Evolutionary conservation across 2,113 vertebrate genomes (phyloP).

Genomic region (Girardinichthys multiradiatus): DNA sequence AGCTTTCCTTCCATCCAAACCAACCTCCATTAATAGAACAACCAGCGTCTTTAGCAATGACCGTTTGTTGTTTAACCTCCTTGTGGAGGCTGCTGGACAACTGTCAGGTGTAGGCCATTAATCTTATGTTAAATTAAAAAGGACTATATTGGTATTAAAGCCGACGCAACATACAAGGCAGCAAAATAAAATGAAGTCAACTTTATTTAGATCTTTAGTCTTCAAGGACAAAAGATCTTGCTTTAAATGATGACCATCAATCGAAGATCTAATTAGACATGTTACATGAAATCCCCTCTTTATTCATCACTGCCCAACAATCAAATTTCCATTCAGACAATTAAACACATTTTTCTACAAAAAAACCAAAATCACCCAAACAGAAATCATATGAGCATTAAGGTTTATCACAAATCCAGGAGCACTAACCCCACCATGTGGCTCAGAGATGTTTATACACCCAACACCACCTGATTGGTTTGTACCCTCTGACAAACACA

Average conservation of each 20-base stretch:
- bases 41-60: too few relatives aligned
- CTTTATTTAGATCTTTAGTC: slow-evolving; percentile 1
- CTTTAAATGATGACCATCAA: background rate
- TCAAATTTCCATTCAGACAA: background rate
- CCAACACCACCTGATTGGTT: background rate
- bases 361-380: background rate
- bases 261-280: background rate
- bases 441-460: background rate
- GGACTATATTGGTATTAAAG: too few relatives aligned
- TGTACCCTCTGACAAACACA: slow-evolving; percentile 31
- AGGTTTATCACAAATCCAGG: background rate
- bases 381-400: background rate
- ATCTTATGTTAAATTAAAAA: too few relatives aligned
- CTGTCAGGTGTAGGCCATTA: too few relatives aligned
- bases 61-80: too few relatives aligned
- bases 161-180: background rate
- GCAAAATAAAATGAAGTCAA: background rate
- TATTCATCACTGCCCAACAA: background rate
- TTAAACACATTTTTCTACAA: background rate
- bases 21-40: too few relatives aligned
- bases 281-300: background rate
- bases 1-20: too few relatives aligned
- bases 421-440: background rate
- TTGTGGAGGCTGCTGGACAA: too few relatives aligned
- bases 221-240: background rate